These are phyloP conservation scores for Acronicta aceris DNA, from an alignment of 2,888 invertebrate species.

Conservation along the genomic window DNA sequence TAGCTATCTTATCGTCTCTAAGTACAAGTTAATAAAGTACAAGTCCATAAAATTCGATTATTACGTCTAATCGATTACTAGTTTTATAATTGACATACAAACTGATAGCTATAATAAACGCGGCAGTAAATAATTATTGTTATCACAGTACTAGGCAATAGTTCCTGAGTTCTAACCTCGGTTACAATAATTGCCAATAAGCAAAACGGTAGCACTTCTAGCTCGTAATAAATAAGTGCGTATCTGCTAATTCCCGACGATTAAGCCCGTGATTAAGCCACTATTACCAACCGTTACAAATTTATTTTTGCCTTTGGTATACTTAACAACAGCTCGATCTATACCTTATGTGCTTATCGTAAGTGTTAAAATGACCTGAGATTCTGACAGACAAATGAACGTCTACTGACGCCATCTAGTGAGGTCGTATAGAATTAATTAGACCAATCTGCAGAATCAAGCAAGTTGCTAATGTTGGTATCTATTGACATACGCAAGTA, in stretches of 20 bases:
- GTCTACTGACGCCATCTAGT: conserved; percentile 60
- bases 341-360: conserved; percentile 33
- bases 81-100: conserved; percentile 42
- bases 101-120: conserved; percentile 34
- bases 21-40: conserved; percentile 30
- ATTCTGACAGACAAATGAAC: conserved; percentile 9
- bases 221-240: conserved; percentile 60
- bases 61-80: conserved; percentile 36
- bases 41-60: conserved; percentile 40
- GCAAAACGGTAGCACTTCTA: conserved; percentile 60
- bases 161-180: conserved; percentile 17
- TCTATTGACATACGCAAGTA: conserved; percentile 65
- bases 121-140: conserved; percentile 38
- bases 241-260: conserved; percentile 69
- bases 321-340: conserved; percentile 18
- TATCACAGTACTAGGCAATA: conserved; percentile 34
- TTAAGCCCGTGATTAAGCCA: conserved; percentile 56
- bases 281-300: conserved; percentile 52
- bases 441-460: conserved; percentile 56
- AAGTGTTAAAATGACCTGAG: conserved; percentile 19
- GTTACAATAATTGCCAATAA: conserved; percentile 39
- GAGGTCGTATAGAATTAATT: conserved; percentile 66
- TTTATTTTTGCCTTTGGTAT: conserved; percentile 24
- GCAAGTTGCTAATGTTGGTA: conserved; percentile 53
- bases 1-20: conserved; percentile 40